Percentiles rank a stretch among this genome's conserved stretches.
phyloP scores from a whole-genome alignment of 2,888 invertebrate genomes.

The Epinotia nisella region DNA sequence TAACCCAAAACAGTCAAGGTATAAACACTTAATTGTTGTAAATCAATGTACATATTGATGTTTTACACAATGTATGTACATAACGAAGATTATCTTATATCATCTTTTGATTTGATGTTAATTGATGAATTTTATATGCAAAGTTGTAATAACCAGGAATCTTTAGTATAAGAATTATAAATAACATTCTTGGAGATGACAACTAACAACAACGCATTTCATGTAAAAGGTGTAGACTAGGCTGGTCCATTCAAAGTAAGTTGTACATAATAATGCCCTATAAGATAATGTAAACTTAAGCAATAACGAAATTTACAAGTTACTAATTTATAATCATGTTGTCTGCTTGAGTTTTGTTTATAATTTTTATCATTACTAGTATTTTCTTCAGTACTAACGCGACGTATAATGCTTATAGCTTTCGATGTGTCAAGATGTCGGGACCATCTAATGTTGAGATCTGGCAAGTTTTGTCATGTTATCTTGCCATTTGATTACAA shows the following conservation, averaged over 20 bases:
- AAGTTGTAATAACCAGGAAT: slow-evolving; percentile 31
- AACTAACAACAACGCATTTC: slow-evolving; percentile 21
- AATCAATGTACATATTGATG: slow-evolving; percentile 64
- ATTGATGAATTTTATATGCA: slow-evolving; percentile 52
- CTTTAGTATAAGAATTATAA: slow-evolving; percentile 30
- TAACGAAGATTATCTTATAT: slow-evolving; percentile 64
- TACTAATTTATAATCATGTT: slow-evolving; percentile 27
- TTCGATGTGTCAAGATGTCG: slow-evolving; percentile 53
- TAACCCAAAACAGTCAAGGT: slow-evolving; percentile 50
- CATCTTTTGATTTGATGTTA: slow-evolving; percentile 57
- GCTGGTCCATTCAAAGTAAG: slow-evolving; percentile 28
- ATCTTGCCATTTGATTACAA: slow-evolving; percentile 24
- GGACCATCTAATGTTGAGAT: slow-evolving; percentile 62
- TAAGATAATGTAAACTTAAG: slow-evolving; percentile 24
- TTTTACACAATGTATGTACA: slow-evolving; percentile 62
- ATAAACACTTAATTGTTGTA: slow-evolving; percentile 47
- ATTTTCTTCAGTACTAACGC: slow-evolving; percentile 45
- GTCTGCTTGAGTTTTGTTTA: slow-evolving; percentile 36
- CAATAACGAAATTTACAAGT: slow-evolving; percentile 32
- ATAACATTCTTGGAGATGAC: slow-evolving; percentile 26
- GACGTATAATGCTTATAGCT: slow-evolving; percentile 55
- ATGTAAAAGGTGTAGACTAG: slow-evolving; percentile 12
- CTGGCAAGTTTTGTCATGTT: slow-evolving; percentile 36
- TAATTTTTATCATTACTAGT: slow-evolving; percentile 31
- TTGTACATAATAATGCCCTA: slow-evolving; percentile 30